Percentiles rank a stretch among this genome's conserved stretches.
phyloP scores from a whole-genome alignment of 2,888 invertebrate species.

The Yponomeuta sedellus region DNA sequence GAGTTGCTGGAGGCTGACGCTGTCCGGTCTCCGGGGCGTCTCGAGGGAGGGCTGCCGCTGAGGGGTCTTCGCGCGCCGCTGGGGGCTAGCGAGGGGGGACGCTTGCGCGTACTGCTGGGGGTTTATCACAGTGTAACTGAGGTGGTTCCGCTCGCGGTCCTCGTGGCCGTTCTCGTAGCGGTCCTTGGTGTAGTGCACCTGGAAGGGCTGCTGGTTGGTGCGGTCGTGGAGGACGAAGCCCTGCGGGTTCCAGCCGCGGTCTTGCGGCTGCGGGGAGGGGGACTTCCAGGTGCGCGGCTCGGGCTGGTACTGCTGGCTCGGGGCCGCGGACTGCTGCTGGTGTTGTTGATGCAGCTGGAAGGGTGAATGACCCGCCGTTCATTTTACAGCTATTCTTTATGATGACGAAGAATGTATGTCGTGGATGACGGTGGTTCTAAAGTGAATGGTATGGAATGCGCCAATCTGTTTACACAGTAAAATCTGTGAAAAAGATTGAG shows the following conservation, averaged over 20 bases:
- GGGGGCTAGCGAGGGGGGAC: constrained; percentile 79
- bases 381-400: no score
- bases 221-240: constrained; percentile 82
- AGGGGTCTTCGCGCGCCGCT: constrained; percentile 76
- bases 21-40: constrained; percentile 36
- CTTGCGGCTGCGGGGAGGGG: constrained; percentile 33
- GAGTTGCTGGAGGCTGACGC: constrained; percentile 72
- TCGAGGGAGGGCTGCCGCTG: constrained; percentile 47
- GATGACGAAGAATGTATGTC: no score
- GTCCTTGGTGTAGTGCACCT: constrained; percentile 58
- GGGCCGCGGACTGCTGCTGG: constrained; percentile 24
- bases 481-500: no score
- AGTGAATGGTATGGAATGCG: no score
- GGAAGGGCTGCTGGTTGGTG: constrained; percentile 32
- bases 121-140: constrained; percentile 76
- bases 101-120: constrained; percentile 74
- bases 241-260: constrained; percentile 64
- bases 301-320: constrained; percentile 36
- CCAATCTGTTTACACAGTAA: no score
- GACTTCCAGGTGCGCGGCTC: constrained; percentile 10
- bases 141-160: constrained; percentile 70
- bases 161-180: constrained; percentile 82
- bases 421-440: no score
- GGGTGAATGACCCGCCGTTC: not conserved
- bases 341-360: constrained; percentile 36